Base-by-base conservation (phyloP, 1,140 invertebrate genomes). In the Drosophila melanogaster region DNA sequence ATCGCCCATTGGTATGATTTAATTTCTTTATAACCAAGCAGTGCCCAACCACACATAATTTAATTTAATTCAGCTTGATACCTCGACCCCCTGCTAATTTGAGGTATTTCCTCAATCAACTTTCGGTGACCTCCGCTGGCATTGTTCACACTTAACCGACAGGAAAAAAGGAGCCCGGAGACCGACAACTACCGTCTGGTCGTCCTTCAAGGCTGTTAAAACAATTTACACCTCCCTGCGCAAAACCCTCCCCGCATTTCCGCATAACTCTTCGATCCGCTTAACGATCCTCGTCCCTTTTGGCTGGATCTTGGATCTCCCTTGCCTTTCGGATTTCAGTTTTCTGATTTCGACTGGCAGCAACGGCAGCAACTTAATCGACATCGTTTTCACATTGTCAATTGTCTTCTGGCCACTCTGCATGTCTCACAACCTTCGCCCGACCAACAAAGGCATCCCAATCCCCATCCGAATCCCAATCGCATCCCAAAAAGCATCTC, bases 351-450 rank as follows among this genome's bases (percentile, higher is more conserved):
- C 58, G 47, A 60, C 58, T 51, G 64, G 64, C 64, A 66, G 76
- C 66, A 65, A 81, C 81, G 65, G 81, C 81, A 86, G 81, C 81
- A 86, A 87, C 81, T 86, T 86, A 86, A 86, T 86, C 81, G 81
- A 87, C 81, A 85, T 85, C 81, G 81, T 86, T 87, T 86, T 83
- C 81, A 86, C 81, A 86, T 86, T 86, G 81, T 86, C 81, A 86
- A 86, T 86, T 87, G 81, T 87, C 79, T 86, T 67, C 70, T 75
- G 73, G 61, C 61, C 83, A 83, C 81, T 87, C 79, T 87, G 84
- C 81, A 86, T 87, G 81, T 83, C 83, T 75, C 79, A 75, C 75
- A 83, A 79, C 80, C 80, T 79, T 83, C 80, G 79, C 81, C 80
- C 67, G 56, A 33, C 54, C 60, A 46, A 70, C 64, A 71, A 71